Conservation (phyloP, 1,140 invertebrate genomes). For the Melitaea cinxia region DNA sequence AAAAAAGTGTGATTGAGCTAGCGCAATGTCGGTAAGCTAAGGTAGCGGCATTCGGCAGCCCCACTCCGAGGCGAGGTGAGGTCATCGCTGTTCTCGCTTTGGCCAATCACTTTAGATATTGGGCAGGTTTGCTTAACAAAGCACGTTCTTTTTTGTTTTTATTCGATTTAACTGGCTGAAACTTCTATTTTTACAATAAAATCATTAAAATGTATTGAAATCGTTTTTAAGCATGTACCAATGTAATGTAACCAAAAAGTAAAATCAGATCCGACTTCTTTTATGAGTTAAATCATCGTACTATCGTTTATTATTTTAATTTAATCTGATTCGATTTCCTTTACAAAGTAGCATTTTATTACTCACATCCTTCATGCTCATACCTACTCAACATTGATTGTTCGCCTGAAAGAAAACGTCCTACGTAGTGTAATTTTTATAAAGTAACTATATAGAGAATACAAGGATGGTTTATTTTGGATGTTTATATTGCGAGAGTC, state of each 20-base stretch:
- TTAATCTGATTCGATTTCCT: too few species aligned
- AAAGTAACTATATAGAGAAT: too few species aligned
- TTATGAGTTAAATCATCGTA: neutral
- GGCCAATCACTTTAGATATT: conserved; percentile 29
- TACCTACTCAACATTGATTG: too few species aligned
- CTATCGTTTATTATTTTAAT: too few species aligned
- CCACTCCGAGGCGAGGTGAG: conserved; percentile 42
- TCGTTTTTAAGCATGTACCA: neutral
- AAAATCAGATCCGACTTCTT: neutral
- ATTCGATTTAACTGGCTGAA: neutral
- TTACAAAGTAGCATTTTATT: too few species aligned
- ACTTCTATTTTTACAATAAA: neutral
- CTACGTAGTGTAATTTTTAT: too few species aligned
- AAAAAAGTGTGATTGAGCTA: conserved; percentile 58
- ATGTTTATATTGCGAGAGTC: too few species aligned
- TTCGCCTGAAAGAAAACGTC: too few species aligned
- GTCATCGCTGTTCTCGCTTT: conserved; percentile 46
- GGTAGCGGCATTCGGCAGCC: conserved; percentile 24
- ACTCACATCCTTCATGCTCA: too few species aligned
- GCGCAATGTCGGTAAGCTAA: conserved; percentile 36
- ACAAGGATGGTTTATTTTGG: too few species aligned
- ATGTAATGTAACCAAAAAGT: neutral
- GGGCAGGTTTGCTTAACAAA: conserved; percentile 25
- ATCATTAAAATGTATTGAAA: neutral
- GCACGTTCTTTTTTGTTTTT: conserved; percentile 12